phyloP scores from a whole-genome alignment of 2,888 invertebrate genomes.

The Parnassius orleans region DNA sequence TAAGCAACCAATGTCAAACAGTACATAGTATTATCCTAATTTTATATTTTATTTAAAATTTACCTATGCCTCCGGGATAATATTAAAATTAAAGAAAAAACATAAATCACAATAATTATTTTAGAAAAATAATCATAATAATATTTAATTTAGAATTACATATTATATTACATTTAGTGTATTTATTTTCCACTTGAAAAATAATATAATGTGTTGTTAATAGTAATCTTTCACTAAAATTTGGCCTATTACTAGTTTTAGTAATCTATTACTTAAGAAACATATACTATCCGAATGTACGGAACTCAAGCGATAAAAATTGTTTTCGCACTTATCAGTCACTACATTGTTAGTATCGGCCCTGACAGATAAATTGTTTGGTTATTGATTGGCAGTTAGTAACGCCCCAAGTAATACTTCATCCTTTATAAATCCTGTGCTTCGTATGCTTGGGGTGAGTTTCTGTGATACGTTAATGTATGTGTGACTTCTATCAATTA shows the following conservation, averaged over 20 bases:
- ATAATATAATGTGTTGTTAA: too few species aligned
- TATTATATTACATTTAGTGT: too few species aligned
- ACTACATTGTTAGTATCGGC: slow-evolving; percentile 37
- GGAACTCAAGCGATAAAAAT: slow-evolving; percentile 16
- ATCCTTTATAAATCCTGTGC: slow-evolving; percentile 52
- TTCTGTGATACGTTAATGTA: slow-evolving; percentile 47
- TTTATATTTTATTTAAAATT: too few species aligned
- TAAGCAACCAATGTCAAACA: too few species aligned
- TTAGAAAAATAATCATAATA: too few species aligned
- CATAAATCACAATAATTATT: too few species aligned
- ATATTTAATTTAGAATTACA: too few species aligned
- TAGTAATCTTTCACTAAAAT: too few species aligned
- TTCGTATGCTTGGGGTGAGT: slow-evolving; percentile 41
- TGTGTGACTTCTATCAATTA: slow-evolving; percentile 38
- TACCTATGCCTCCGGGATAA: too few species aligned
- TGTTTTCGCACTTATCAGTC: slow-evolving; percentile 16
- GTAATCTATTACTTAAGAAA: not conserved
- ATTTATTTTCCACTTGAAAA: too few species aligned
- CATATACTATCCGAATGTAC: slow-evolving; percentile 1
- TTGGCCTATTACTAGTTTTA: not conserved
- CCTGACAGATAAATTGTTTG: slow-evolving; percentile 66
- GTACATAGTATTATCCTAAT: too few species aligned
- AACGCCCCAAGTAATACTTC: slow-evolving; percentile 66
- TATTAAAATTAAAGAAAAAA: too few species aligned
- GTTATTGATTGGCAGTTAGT: slow-evolving; percentile 76